These are phyloP conservation scores for Platichthys flesus DNA, from an alignment of 2,113 vertebrate species.

Conservation along the genomic window DNA sequence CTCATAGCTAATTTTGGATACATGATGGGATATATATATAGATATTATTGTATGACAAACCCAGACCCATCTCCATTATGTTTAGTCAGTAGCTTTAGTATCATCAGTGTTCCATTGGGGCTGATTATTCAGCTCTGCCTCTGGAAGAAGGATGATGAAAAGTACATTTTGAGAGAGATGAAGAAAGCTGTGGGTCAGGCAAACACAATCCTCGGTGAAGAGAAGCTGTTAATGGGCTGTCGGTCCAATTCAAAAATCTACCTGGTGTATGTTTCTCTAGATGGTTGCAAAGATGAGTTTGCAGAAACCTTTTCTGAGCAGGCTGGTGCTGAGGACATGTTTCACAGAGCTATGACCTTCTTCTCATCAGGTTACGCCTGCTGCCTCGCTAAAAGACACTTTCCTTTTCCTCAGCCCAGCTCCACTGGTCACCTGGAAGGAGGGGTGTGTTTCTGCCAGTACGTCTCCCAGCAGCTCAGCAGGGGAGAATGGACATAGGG, in stretches of 20 bases:
- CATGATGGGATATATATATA: background rate
- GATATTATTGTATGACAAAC: too few species aligned
- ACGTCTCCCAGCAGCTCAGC: slow-evolving; percentile 57
- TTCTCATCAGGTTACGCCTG: slow-evolving; percentile 72
- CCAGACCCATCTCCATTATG: too few species aligned
- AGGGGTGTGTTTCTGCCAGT: slow-evolving; percentile 76
- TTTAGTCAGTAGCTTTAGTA: rapidly evolving
- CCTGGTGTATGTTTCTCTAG: slow-evolving; percentile 67
- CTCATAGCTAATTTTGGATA: rapidly evolving
- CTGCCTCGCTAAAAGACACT: slow-evolving; percentile 67
- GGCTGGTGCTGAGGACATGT: slow-evolving; percentile 38
- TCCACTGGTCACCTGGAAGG: slow-evolving; percentile 51
- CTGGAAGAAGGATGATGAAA: slow-evolving; percentile 22
- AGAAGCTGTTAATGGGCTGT: slow-evolving; percentile 68
- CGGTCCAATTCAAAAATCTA: slow-evolving; percentile 51
- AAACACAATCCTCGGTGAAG: slow-evolving; percentile 54
- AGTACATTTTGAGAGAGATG: slow-evolving; percentile 50
- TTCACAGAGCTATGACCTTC: slow-evolving; percentile 54
- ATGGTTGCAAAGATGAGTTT: slow-evolving; percentile 57
- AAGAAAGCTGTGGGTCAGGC: slow-evolving; percentile 48
- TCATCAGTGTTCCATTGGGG: slow-evolving; percentile 6
- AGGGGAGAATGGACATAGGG: slow-evolving; percentile 7
- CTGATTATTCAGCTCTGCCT: background rate
- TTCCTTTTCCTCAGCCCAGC: slow-evolving; percentile 34
- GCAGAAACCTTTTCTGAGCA: slow-evolving; percentile 38